phyloP scores from a whole-genome alignment of 2,888 invertebrate species.

The Myopa testacea region DNA sequence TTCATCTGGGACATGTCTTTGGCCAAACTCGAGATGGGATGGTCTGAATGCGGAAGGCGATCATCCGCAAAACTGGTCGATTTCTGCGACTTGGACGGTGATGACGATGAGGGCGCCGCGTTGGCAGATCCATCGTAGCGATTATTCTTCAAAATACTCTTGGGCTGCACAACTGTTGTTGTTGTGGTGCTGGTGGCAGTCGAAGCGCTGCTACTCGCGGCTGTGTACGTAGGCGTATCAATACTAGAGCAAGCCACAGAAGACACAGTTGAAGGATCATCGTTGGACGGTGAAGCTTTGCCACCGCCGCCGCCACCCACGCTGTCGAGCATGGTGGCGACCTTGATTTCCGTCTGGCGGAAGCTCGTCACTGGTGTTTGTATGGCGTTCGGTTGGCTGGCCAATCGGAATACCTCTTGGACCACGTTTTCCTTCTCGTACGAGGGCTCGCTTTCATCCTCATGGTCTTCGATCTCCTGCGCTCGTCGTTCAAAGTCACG shows the following conservation, averaged over 20 bases:
- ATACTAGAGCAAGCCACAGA: slow-evolving; percentile 30
- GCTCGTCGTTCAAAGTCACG: slow-evolving; percentile 93
- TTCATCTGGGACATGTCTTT: slow-evolving; percentile 62
- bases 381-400: slow-evolving; percentile 67
- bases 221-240: neutral
- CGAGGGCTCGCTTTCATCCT: slow-evolving; percentile 73
- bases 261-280: slow-evolving; percentile 59
- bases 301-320: slow-evolving; percentile 24
- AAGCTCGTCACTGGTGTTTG: slow-evolving; percentile 68
- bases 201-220: slow-evolving; percentile 1
- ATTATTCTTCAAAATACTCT: slow-evolving; percentile 68
- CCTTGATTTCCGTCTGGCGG: slow-evolving; percentile 66
- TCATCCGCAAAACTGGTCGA: slow-evolving; percentile 68
- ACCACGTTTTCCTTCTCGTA: slow-evolving; percentile 68
- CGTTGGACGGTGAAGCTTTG: slow-evolving; percentile 18
- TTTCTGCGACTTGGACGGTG: slow-evolving; percentile 67
- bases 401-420: slow-evolving; percentile 71
- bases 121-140: slow-evolving; percentile 59
- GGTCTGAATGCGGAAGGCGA: slow-evolving; percentile 60
- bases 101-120: slow-evolving; percentile 63
- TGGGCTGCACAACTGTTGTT: slow-evolving; percentile 59
- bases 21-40: slow-evolving; percentile 60
- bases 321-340: slow-evolving; percentile 52
- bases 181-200: slow-evolving; percentile 19
- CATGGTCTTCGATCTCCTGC: slow-evolving; percentile 79